Percentiles rank a stretch among this genome's conserved stretches.
phyloP scores from a whole-genome alignment of 1,140 invertebrate genomes.

The Drosophila lini region DNA sequence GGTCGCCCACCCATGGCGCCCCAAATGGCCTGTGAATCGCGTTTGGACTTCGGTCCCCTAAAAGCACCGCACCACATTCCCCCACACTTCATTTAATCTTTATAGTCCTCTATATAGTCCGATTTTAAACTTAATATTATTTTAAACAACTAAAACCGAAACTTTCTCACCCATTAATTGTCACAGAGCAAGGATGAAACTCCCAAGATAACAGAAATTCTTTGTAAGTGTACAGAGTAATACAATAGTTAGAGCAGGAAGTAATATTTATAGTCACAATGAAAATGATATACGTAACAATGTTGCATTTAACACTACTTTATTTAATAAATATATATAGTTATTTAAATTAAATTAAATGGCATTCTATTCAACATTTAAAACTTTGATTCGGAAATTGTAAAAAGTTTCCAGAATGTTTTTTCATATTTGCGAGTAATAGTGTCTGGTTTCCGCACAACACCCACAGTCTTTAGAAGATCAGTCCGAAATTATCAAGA shows the following conservation, averaged over 20 bases:
- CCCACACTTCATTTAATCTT: constrained; percentile 21
- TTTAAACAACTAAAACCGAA: constrained; percentile 10
- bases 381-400: not conserved
- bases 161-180: constrained; percentile 18
- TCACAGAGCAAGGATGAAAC: not conserved
- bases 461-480: not conserved
- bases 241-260: not conserved
- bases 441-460: not conserved
- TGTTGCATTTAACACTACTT: no score
- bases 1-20: constrained; percentile 27
- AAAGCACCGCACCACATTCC: constrained; percentile 24
- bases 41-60: constrained; percentile 10
- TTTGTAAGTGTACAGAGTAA: not conserved
- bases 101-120: constrained; percentile 8
- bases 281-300: no score
- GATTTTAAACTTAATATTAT: constrained; percentile 28
- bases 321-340: no score
- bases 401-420: not conserved
- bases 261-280: not conserved
- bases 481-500: not conserved
- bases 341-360: no score
- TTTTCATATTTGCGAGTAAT: not conserved
- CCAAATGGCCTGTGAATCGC: constrained; percentile 8
- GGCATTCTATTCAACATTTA: not conserved
- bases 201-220: not conserved